Evolutionary conservation across 2,797 vertebrate species (phyloP), one percentile per base, ranked within the genome.

Genomic region (Percopsis omiscomaycus): DNA sequence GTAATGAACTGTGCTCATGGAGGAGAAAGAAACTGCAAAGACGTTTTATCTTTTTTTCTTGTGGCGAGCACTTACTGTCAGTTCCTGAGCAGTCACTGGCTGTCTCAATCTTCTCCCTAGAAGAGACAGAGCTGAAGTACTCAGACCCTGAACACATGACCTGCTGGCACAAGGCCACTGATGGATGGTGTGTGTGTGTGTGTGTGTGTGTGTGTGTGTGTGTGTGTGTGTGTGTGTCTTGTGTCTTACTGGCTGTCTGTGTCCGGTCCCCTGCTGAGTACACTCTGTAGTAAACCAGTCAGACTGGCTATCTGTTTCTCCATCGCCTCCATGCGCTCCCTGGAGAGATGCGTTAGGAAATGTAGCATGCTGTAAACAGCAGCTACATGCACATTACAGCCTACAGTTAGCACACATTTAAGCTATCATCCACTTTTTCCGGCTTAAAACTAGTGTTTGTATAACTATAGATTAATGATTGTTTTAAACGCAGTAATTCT

Each of bases 221-320:
- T 69, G 69, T 66, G 47, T 61, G 62, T 63, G 59, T 69, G 50
- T 62, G 65, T 77, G 61, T 73, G 51, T 54, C 55, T 51, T 74
- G 42, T 48, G 3, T 75, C 92, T 91, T 89, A 94, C 93, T 89
- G 91, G 75, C 91, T 96, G 28, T 98, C 95, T 0, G 91, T 88
- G 70, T 96, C 95, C 0, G 96, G 95, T 50, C 94, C 93, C 37
- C 96, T 88, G 74, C 95, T 95, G 71, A 98, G 91, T 3, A 97
- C 97, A 3, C 96, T 95, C 91, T 99, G 96, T 75, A 99, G 94
- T 68, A 99, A 90, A 63, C 97, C 96, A 0, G 97, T 99, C 88
- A 99, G 92, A 60, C 97, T 98, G 59, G 97, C 97, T 1, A 99
- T 99, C 91, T 99, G 97, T 86, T 99, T 99, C 89, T 98, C 97